Conservation (phyloP, 2,888 invertebrate species). For the Hololepta plana region DNA sequence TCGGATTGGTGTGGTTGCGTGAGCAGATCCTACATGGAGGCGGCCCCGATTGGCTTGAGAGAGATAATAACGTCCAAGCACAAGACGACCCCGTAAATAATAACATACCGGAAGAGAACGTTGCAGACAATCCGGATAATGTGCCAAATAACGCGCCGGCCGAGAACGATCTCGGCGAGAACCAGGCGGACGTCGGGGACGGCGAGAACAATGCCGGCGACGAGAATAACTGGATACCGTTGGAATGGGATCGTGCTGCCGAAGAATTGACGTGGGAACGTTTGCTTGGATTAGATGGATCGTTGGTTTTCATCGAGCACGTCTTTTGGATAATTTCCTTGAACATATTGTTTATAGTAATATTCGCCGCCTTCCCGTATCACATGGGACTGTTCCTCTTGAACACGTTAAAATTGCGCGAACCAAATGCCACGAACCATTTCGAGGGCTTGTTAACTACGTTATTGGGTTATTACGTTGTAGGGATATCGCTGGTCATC, state of each 20-base stretch:
- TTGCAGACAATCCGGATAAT: conserved; percentile 7
- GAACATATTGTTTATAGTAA: conserved; percentile 89
- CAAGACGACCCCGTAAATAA: conserved; percentile 6
- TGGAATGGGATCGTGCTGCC: conserved; percentile 95
- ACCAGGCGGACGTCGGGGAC: conserved; percentile 14
- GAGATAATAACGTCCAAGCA: conserved; percentile 31
- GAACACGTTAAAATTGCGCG: conserved; percentile 42
- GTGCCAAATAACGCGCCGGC: conserved; percentile 17
- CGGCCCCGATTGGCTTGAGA: conserved; percentile 89
- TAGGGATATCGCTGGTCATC: conserved; percentile 65
- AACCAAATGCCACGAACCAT: conserved; percentile 49
- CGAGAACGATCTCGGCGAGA: conserved; percentile 13
- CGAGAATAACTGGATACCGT: conserved; percentile 91
- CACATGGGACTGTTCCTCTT: conserved; percentile 82
- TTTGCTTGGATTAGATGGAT: conserved; percentile 87
- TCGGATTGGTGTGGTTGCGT: conserved; percentile 90
- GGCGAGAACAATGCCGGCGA: conserved; percentile 45
- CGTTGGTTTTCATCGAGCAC: conserved; percentile 92
- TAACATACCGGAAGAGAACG: conserved; percentile 7
- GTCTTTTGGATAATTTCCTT: conserved; percentile 98
- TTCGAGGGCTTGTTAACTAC: conserved; percentile 90
- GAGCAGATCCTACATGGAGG: conserved; percentile 97
- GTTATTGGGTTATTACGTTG: conserved; percentile 80
- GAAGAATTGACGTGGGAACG: conserved; percentile 98
- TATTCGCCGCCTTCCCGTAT: conserved; percentile 94